phyloP scores from a whole-genome alignment of 1,140 invertebrate species.

The Drosophila kohkoa region DNA sequence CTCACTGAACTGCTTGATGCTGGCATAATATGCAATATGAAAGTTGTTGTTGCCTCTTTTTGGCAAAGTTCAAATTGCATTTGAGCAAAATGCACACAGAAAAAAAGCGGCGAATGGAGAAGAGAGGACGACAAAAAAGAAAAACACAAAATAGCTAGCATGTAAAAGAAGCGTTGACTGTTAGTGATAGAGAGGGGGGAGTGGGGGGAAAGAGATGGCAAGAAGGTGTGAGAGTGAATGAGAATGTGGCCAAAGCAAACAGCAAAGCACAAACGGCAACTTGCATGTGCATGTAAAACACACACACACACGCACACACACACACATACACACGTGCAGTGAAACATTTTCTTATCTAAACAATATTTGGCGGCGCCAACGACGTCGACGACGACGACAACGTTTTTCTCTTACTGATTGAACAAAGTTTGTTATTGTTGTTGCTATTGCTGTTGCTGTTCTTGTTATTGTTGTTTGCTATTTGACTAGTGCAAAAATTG shows the following conservation, averaged over 20 bases:
- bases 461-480: slow-evolving; percentile 38
- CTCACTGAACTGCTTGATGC: slow-evolving; percentile 4
- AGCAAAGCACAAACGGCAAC: slow-evolving; percentile 43
- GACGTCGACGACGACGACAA: slow-evolving; percentile 18
- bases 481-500: slow-evolving; percentile 41
- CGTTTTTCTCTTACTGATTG: slow-evolving; percentile 72
- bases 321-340: neutral
- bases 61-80: slow-evolving; percentile 73
- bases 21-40: slow-evolving; percentile 52
- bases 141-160: slow-evolving; percentile 30
- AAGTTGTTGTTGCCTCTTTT: slow-evolving; percentile 28
- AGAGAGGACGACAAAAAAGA: slow-evolving; percentile 47
- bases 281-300: slow-evolving; percentile 3
- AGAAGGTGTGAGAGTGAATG: neutral
- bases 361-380: slow-evolving; percentile 59
- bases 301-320: neutral
- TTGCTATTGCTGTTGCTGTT: slow-evolving; percentile 40
- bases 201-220: neutral
- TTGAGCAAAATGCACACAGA: slow-evolving; percentile 44
- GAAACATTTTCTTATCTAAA: slow-evolving; percentile 79
- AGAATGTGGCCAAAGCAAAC: slow-evolving; percentile 32
- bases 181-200: slow-evolving; percentile 39
- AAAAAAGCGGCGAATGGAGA: neutral
- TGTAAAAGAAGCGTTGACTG: slow-evolving; percentile 52
- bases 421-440: slow-evolving; percentile 71